phyloP scores from a whole-genome alignment of 2,888 invertebrate species.

The Tethea ocularis region DNA sequence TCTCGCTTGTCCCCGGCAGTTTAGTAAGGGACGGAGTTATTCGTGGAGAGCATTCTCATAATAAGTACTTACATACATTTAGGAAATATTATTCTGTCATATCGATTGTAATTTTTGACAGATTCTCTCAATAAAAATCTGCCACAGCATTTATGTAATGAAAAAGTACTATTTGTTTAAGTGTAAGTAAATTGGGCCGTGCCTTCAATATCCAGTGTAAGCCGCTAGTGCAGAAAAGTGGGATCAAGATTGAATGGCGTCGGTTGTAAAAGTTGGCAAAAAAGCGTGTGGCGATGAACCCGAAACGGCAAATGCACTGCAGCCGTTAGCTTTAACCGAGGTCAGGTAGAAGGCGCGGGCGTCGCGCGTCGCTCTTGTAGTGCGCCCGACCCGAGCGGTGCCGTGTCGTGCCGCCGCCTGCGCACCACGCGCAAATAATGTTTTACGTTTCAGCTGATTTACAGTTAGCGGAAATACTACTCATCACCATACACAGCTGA shows the following conservation, averaged over 20 bases:
- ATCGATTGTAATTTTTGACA: too few species aligned
- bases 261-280: constrained; percentile 63
- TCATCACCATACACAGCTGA: neutral
- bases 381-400: too few species aligned
- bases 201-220: neutral
- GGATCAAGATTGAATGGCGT: constrained; percentile 45
- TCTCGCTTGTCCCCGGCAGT: too few species aligned
- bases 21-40: too few species aligned
- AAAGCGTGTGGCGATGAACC: constrained; percentile 73
- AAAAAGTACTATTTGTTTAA: too few species aligned
- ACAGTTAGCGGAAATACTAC: constrained; percentile 21
- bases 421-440: constrained; percentile 40
- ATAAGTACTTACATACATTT: too few species aligned
- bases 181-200: too few species aligned
- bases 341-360: constrained; percentile 64
- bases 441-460: constrained; percentile 49
- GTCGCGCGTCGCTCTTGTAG: constrained; percentile 18
- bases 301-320: constrained; percentile 64
- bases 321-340: constrained; percentile 75
- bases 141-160: too few species aligned
- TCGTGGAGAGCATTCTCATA: too few species aligned
- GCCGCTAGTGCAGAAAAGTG: constrained; percentile 12
- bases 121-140: too few species aligned
- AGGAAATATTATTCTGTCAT: too few species aligned
- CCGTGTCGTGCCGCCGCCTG: constrained; percentile 23